Evolutionary conservation across 2,113 vertebrate genomes (phyloP).

Genomic region (Pygathrix nemaeus): DNA sequence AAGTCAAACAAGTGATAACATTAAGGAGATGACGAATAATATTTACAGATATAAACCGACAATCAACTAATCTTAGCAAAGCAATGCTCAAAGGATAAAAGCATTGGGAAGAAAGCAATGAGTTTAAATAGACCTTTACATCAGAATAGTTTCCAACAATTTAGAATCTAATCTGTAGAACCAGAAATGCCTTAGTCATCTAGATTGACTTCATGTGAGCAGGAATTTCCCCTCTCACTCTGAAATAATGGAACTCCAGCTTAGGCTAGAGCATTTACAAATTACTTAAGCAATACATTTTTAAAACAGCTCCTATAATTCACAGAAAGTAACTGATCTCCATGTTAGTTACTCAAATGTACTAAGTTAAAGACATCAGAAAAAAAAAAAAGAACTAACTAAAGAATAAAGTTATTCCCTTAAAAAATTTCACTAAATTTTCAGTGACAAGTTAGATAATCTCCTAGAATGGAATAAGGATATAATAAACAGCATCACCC

Average conservation of each 20-base stretch:
- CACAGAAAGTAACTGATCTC: neutral
- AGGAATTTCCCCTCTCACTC: neutral
- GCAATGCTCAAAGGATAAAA: neutral
- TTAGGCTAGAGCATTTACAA: too few relatives aligned
- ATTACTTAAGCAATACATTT: neutral
- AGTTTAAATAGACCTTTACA: neutral
- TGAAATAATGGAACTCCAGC: neutral
- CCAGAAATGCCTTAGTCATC: too few relatives aligned
- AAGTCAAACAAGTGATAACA: neutral
- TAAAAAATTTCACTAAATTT: neutral
- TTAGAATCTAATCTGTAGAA: neutral
- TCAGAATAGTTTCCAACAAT: neutral
- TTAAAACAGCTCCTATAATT: neutral
- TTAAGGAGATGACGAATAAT: neutral
- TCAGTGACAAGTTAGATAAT: accelerated
- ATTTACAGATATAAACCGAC: neutral
- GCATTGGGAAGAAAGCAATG: neutral
- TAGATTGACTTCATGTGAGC: neutral
- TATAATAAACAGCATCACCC: neutral
- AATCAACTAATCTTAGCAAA: neutral
- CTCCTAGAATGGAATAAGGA: accelerated
- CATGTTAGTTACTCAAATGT: neutral
- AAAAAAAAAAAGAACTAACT: neutral
- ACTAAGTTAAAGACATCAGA: neutral
- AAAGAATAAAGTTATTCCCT: neutral